These are phyloP conservation scores for Tenthredo livida DNA, from an alignment of 2,888 invertebrate genomes.

Conservation along the genomic window DNA sequence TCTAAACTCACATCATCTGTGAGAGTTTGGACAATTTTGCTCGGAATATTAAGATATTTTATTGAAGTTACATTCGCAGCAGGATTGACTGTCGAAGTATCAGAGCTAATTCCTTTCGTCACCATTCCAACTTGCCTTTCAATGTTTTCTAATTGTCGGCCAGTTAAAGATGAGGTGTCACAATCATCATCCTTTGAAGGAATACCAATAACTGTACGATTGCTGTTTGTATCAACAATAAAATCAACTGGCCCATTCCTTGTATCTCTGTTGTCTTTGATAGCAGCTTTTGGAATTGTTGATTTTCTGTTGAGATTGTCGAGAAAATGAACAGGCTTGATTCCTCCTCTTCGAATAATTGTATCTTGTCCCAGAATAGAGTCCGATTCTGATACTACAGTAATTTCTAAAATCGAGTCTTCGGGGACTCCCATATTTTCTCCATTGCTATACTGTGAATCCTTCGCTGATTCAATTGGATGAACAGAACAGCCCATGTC, in stretches of 20 bases:
- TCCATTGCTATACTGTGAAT: neutral
- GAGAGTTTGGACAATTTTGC: neutral
- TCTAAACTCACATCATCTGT: conserved; percentile 1
- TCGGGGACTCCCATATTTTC: neutral
- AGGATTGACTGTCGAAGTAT: neutral
- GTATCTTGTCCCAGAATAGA: neutral
- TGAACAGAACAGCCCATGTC: neutral
- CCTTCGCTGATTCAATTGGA: neutral
- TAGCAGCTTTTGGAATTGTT: neutral
- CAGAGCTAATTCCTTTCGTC: neutral
- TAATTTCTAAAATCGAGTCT: conserved; percentile 15
- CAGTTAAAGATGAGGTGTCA: too few relatives aligned
- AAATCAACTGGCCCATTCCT: neutral
- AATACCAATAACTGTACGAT: neutral
- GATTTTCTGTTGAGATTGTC: neutral
- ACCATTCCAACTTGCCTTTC: neutral
- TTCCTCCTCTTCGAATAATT: neutral
- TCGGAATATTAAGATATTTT: neutral
- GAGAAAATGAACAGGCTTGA: neutral
- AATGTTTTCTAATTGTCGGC: neutral
- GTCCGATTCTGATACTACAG: neutral
- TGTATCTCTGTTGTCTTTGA: neutral
- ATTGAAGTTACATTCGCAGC: neutral
- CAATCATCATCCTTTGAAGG: neutral
- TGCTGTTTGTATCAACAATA: neutral